Conservation (phyloP, 2,888 invertebrate genomes). For the Drosophila longiperda region DNA sequence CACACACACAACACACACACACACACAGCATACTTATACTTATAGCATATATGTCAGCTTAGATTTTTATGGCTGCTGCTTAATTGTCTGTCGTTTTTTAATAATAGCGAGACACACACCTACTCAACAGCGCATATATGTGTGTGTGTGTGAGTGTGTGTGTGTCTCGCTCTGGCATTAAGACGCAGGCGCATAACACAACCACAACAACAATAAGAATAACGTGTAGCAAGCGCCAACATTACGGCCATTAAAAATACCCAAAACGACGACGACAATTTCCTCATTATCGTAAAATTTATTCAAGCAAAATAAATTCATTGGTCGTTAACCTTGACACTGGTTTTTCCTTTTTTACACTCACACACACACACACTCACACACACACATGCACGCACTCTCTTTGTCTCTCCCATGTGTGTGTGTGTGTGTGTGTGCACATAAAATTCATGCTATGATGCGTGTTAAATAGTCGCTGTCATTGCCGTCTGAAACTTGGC, state of each 20-base stretch:
- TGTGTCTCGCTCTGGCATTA: conserved; percentile 38
- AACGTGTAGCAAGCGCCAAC: conserved; percentile 63
- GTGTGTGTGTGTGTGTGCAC: conserved; percentile 35
- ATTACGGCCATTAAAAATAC: conserved; percentile 82
- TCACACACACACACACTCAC: conserved; percentile 38
- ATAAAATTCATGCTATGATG: conserved; percentile 72
- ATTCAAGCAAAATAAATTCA: conserved; percentile 85
- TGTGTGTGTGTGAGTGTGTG: conserved; percentile 10
- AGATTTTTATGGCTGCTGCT: conserved; percentile 47
- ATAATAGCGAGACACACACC: conserved; percentile 44
- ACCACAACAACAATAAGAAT: conserved; percentile 28
- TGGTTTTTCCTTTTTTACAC: conserved; percentile 79
- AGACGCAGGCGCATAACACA: conserved; percentile 56
- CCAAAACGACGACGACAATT: conserved; percentile 82
- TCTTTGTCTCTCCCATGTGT: conserved; percentile 2
- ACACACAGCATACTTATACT: background rate
- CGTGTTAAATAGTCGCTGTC: conserved; percentile 78
- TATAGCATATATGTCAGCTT: conserved; percentile 9
- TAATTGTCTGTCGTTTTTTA: conserved; percentile 63
- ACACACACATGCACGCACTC: conserved; percentile 27
- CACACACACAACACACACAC: background rate
- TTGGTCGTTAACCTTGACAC: conserved; percentile 86
- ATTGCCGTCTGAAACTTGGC: conserved; percentile 50
- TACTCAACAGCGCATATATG: background rate
- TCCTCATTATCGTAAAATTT: conserved; percentile 85